Percentiles rank a stretch among this genome's conserved stretches.
These are phyloP conservation scores for Trichogramma evanescens DNA, from an alignment of 2,888 invertebrate genomes.

Conservation along the genomic window DNA sequence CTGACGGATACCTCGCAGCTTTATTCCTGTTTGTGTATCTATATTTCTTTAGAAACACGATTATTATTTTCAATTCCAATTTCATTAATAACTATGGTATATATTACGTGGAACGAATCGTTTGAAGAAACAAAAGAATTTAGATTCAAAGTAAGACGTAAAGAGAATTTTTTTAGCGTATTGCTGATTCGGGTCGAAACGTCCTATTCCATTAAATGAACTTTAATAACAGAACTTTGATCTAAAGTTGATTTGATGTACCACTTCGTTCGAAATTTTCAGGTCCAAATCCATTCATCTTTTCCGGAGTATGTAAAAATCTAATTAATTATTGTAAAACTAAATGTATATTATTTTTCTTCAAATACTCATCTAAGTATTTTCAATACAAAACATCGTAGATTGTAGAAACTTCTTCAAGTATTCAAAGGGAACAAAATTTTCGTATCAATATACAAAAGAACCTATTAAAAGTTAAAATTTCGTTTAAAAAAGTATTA, in stretches of 20 bases:
- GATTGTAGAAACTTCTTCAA: not conserved
- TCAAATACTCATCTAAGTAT: not conserved
- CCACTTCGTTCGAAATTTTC: too few relatives aligned
- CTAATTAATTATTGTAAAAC: not conserved
- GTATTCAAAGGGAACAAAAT: not conserved
- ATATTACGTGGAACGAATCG: not conserved
- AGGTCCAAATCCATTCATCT: not conserved
- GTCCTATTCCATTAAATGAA: too few relatives aligned
- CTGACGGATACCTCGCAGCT: slow-evolving; percentile 1
- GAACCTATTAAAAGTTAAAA: not conserved
- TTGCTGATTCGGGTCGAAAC: slow-evolving; percentile 1
- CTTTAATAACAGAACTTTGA: too few relatives aligned
- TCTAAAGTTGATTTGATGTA: too few relatives aligned
- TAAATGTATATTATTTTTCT: not conserved
- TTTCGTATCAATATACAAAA: not conserved
- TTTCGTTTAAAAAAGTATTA: not conserved
- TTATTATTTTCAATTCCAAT: slow-evolving; percentile 16
- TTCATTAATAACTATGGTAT: slow-evolving; percentile 2
- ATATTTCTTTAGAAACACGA: slow-evolving; percentile 8
- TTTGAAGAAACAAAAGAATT: not conserved
- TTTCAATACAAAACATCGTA: not conserved
- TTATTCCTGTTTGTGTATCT: not conserved
- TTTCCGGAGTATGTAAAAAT: not conserved
- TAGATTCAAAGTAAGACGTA: not conserved
- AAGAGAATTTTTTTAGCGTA: not conserved